phyloP scores from a whole-genome alignment of 1,140 invertebrate species.

The Parapsyche elsis region DNA sequence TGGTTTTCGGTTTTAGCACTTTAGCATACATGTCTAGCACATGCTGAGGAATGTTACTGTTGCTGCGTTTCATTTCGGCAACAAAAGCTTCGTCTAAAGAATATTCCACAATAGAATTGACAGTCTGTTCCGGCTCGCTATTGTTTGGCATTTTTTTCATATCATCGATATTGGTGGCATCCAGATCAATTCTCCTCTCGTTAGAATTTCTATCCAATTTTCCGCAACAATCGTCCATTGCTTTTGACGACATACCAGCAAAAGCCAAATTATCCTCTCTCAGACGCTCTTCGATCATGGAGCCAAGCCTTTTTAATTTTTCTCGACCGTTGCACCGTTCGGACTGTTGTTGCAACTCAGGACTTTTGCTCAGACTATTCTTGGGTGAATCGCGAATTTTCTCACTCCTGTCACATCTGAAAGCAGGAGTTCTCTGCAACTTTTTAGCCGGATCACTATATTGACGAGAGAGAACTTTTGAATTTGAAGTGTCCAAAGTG shows the following conservation, averaged over 20 bases:
- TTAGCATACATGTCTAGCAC: slow-evolving; percentile 67
- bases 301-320: slow-evolving; percentile 60
- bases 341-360: slow-evolving; percentile 62
- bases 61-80: background rate
- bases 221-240: slow-evolving; percentile 16
- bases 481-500: background rate
- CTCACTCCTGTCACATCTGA: slow-evolving; percentile 69
- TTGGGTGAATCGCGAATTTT: slow-evolving; percentile 62
- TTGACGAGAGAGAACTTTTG: slow-evolving; percentile 63
- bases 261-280: slow-evolving; percentile 63
- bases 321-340: slow-evolving; percentile 62
- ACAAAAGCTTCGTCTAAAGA: background rate
- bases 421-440: slow-evolving; percentile 72
- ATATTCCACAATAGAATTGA: background rate
- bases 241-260: slow-evolving; percentile 17
- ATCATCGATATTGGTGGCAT: background rate
- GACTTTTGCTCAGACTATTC: slow-evolving; percentile 63
- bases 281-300: slow-evolving; percentile 64
- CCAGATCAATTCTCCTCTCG: slow-evolving; percentile 25
- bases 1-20: slow-evolving; percentile 63
- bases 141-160: background rate
- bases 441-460: slow-evolving; percentile 70
- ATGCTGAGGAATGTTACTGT: slow-evolving; percentile 60
- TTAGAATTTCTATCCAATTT: slow-evolving; percentile 1
- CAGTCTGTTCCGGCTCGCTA: background rate